phyloP scores from a whole-genome alignment of 1,140 invertebrate species.

The Scaptomyza pallida region DNA sequence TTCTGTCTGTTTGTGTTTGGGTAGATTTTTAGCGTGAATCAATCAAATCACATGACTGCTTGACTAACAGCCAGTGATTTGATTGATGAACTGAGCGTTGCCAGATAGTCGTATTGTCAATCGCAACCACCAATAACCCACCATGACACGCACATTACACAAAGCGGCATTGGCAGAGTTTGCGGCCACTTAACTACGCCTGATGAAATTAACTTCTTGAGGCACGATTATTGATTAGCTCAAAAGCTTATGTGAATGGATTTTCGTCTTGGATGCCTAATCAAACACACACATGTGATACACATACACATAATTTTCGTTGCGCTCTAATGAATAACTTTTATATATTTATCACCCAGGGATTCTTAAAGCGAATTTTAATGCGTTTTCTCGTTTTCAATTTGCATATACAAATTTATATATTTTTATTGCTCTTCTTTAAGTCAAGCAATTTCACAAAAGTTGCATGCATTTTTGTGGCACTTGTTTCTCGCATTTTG shows the following conservation, averaged over 20 bases:
- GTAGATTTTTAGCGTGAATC: conserved; percentile 79
- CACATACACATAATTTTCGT: conserved; percentile 19
- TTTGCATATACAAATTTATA: conserved; percentile 44
- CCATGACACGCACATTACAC: conserved; percentile 70
- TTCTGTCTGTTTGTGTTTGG: conserved; percentile 41
- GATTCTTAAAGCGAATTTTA: too few relatives aligned
- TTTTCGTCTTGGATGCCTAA: conserved; percentile 34
- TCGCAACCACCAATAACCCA: conserved; percentile 15
- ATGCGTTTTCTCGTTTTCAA: conserved; percentile 4
- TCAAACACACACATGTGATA: conserved; percentile 40
- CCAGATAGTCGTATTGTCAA: conserved; percentile 12
- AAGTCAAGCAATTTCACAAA: conserved; percentile 22
- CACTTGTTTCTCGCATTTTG: conserved; percentile 48
- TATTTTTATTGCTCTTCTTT: background rate
- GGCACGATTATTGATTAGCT: conserved; percentile 72
- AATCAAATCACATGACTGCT: conserved; percentile 82
- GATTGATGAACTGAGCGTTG: conserved; percentile 77
- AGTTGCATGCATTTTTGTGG: conserved; percentile 21
- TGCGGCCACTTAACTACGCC: conserved; percentile 40
- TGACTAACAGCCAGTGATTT: conserved; percentile 81
- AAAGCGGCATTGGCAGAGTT: conserved; percentile 40
- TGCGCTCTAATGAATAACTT: conserved; percentile 59
- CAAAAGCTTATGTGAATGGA: conserved; percentile 12
- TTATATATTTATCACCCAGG: conserved; percentile 42
- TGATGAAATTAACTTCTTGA: conserved; percentile 71